Conservation (phyloP, 2,797 vertebrate species). For the Protosalanx chinensis region DNA sequence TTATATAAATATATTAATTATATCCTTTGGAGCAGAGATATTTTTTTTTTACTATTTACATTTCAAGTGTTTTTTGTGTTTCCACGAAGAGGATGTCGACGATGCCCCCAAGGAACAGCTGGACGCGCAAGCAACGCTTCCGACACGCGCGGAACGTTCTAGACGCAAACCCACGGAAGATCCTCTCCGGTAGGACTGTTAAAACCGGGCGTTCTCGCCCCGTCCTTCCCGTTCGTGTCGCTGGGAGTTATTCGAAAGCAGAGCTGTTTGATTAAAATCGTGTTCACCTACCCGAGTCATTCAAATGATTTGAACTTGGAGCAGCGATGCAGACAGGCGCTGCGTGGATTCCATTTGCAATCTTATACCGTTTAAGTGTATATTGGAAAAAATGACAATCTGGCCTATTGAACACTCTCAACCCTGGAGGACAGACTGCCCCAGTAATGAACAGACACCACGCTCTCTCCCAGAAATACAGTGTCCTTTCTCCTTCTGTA, state of each 20-base stretch:
- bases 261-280: conserved; percentile 73
- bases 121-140: conserved; percentile 43
- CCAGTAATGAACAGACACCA: conserved; percentile 89
- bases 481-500: conserved; percentile 83
- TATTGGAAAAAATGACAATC: conserved; percentile 79
- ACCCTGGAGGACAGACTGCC: conserved; percentile 83
- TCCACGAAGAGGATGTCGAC: conserved; percentile 37
- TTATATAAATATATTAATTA: background rate
- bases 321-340: conserved; percentile 69
- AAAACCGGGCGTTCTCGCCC: conserved; percentile 4
- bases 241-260: conserved; percentile 61
- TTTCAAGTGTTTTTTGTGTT: conserved; percentile 35
- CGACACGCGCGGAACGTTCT: conserved; percentile 44
- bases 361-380: conserved; percentile 78
- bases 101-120: conserved; percentile 27
- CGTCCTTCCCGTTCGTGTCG: conserved; percentile 55
- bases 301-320: conserved; percentile 73
- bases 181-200: conserved; percentile 34
- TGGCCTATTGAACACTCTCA: conserved; percentile 83
- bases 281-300: conserved; percentile 72
- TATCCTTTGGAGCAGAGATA: conserved; percentile 25
- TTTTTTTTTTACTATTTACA: conserved; percentile 11
- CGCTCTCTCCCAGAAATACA: conserved; percentile 87
- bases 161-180: conserved; percentile 26
- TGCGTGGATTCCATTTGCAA: conserved; percentile 73